Evolutionary conservation across 2,888 invertebrate genomes (phyloP).

Genomic region (Diarsia mendica): DNA sequence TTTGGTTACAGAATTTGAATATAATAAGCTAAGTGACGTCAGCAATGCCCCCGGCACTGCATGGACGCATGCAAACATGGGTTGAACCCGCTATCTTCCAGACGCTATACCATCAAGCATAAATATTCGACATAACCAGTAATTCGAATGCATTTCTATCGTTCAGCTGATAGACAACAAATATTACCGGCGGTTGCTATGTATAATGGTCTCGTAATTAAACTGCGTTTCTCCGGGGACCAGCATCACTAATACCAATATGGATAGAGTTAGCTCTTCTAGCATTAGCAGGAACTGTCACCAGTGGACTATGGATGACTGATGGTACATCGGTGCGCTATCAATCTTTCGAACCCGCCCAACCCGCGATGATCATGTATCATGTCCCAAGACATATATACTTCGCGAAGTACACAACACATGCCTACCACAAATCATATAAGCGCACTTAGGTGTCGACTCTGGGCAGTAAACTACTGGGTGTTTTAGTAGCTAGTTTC

Average conservation of each 20-base stretch:
- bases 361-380: slow-evolving; percentile 22
- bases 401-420: slow-evolving; percentile 15
- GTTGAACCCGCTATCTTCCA: slow-evolving; percentile 25
- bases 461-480: background rate
- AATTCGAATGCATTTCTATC: background rate
- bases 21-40: slow-evolving; percentile 52
- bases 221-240: background rate
- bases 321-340: slow-evolving; percentile 36
- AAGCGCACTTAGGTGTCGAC: slow-evolving; percentile 7
- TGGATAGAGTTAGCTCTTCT: slow-evolving; percentile 4
- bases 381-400: slow-evolving; percentile 2
- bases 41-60: slow-evolving; percentile 20
- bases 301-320: slow-evolving; percentile 23
- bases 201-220: background rate
- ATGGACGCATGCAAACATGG: slow-evolving; percentile 32
- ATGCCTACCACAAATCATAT: slow-evolving; percentile 36
- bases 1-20: slow-evolving; percentile 52
- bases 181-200: background rate
- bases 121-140: background rate
- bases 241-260: background rate
- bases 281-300: slow-evolving; percentile 11
- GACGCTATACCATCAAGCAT: background rate
- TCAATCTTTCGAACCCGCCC: slow-evolving; percentile 20
- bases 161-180: background rate
- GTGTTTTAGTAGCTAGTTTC: slow-evolving; percentile 14